phyloP scores from a whole-genome alignment of 1,140 invertebrate species.

The Achroia grisella region DNA sequence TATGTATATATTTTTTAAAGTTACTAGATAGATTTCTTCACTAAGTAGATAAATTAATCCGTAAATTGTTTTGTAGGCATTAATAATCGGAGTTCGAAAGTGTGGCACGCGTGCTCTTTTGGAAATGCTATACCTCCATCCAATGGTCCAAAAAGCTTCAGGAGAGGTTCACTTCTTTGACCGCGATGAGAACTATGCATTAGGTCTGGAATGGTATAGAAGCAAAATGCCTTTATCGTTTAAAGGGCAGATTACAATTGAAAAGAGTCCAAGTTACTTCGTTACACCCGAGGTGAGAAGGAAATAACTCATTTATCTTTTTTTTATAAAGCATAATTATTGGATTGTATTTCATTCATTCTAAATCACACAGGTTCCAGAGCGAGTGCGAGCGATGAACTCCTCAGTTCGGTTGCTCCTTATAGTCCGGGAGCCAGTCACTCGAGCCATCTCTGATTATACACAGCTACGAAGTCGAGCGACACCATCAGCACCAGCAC shows the following conservation, averaged over 20 bases:
- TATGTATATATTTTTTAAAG: too few relatives aligned
- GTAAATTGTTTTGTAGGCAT: conserved; percentile 76
- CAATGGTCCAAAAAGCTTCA: conserved; percentile 92
- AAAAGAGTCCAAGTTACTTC: conserved; percentile 98
- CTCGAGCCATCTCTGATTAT: conserved; percentile 96
- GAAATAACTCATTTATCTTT: not conserved
- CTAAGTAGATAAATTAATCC: not conserved
- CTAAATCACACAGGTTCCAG: conserved; percentile 78
- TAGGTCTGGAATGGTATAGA: conserved; percentile 94
- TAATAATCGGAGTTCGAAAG: conserved; percentile 96
- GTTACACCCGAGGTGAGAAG: conserved; percentile 92
- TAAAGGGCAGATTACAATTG: conserved; percentile 93
- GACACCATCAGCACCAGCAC: conserved; percentile 73
- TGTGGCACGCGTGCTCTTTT: conserved; percentile 94
- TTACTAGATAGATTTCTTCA: too few relatives aligned
- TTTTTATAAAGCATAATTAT: not conserved
- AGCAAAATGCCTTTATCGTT: conserved; percentile 94
- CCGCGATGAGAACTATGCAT: conserved; percentile 90
- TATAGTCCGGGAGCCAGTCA: conserved; percentile 96
- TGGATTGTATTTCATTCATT: not conserved
- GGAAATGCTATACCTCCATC: conserved; percentile 96
- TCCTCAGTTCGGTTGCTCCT: conserved; percentile 92
- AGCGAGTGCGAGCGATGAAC: conserved; percentile 94
- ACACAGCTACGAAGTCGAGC: conserved; percentile 89
- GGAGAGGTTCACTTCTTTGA: conserved; percentile 97